These are phyloP conservation scores for Pholis gunnellus DNA, from an alignment of 2,113 vertebrate species.

Conservation along the genomic window DNA sequence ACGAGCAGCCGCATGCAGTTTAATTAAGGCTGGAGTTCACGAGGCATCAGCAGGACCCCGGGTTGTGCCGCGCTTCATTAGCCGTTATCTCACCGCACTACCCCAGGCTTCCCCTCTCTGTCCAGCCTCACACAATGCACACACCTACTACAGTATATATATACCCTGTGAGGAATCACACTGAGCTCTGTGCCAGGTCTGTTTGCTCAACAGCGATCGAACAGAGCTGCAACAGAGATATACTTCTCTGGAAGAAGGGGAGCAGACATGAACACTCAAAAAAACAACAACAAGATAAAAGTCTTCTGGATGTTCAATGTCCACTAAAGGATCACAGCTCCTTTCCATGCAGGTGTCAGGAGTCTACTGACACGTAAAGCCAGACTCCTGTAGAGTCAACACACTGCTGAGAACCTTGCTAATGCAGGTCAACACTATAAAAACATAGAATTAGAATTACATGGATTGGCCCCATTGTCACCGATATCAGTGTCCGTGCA, in stretches of 20 bases:
- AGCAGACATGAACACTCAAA: background rate
- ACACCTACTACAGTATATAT: background rate
- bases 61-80: conserved; percentile 38
- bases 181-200: conserved; percentile 4
- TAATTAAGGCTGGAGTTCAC: background rate
- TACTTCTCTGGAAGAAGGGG: background rate
- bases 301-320: background rate
- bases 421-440: no score
- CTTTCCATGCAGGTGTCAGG: background rate
- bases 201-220: conserved; percentile 36
- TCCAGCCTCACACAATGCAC: background rate
- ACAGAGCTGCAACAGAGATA: background rate
- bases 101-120: background rate
- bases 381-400: background rate
- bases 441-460: no score
- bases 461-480: no score
- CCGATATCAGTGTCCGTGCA: no score
- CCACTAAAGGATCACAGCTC: background rate
- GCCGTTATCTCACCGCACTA: conserved; percentile 10
- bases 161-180: conserved; percentile 1
- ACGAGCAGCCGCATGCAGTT: background rate
- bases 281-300: background rate
- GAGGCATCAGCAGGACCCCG: background rate
- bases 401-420: no score
- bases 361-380: background rate